Conservation (phyloP, 2,888 invertebrate genomes). For the Papilio elwesi region DNA sequence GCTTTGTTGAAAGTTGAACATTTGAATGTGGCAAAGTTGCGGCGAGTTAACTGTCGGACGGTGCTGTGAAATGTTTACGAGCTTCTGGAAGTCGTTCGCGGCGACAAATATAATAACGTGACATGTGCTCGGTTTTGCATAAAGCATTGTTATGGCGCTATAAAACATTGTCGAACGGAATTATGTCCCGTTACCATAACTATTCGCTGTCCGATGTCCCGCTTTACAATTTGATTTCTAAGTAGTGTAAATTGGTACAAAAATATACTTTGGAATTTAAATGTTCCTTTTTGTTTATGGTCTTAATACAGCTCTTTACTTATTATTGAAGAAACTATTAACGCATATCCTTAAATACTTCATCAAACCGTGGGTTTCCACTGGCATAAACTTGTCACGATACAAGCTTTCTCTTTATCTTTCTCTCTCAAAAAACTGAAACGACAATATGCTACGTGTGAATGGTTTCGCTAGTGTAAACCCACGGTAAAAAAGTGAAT, state of each 20-base stretch:
- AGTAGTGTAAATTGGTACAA: not conserved
- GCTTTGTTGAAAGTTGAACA: conserved; percentile 20
- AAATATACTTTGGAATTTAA: not conserved
- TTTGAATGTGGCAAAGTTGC: conserved; percentile 41
- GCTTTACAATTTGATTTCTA: not conserved
- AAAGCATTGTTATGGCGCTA: conserved; percentile 44
- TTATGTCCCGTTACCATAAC: conserved; percentile 34
- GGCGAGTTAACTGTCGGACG: conserved; percentile 44
- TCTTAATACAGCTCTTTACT: no score
- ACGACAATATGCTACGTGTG: no score
- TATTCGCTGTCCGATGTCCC: conserved; percentile 6
- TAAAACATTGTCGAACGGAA: conserved; percentile 44
- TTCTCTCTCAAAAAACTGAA: no score
- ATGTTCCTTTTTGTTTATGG: no score
- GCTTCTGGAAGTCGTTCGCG: conserved; percentile 46
- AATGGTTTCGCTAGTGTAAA: no score
- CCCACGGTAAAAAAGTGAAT: no score
- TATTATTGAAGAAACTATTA: no score
- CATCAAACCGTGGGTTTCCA: no score
- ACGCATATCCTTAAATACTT: no score
- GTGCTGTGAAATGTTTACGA: conserved; percentile 52
- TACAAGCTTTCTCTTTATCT: no score
- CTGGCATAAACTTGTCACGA: no score
- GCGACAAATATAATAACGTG: conserved; percentile 47
- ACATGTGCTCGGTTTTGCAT: conserved; percentile 40